Percentiles rank a stretch among this genome's conserved stretches.
These are phyloP conservation scores for Vandiemenella viatica DNA, from an alignment of 2,888 invertebrate species.

Conservation along the genomic window DNA sequence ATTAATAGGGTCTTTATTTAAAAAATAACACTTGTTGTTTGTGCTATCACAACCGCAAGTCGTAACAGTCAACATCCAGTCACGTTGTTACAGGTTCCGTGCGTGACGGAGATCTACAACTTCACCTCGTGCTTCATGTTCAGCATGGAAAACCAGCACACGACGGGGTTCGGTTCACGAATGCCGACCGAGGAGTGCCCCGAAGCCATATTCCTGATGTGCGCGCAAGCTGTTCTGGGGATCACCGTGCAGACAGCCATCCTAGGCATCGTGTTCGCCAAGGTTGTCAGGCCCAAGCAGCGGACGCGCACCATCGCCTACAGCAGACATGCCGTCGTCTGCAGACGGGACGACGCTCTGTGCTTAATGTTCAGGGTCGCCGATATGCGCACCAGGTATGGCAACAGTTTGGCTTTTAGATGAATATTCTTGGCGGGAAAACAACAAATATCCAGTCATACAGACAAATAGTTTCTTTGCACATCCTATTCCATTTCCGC, in stretches of 20 bases:
- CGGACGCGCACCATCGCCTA: constrained; percentile 64
- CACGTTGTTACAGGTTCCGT: constrained; percentile 27
- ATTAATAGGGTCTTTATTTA: too few species aligned
- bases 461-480: too few species aligned
- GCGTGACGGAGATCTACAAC: constrained; percentile 35
- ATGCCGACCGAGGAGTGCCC: constrained; percentile 73
- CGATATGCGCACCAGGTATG: constrained; percentile 43
- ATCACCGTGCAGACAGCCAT: constrained; percentile 36
- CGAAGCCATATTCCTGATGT: constrained; percentile 67
- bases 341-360: constrained; percentile 59
- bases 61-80: too few species aligned
- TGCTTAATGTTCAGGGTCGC: constrained; percentile 69
- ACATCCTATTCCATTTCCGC: too few species aligned
- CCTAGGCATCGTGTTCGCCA: constrained; percentile 55
- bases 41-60: too few species aligned
- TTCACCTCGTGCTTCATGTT: constrained; percentile 55
- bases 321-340: constrained; percentile 47
- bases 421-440: too few species aligned
- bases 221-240: constrained; percentile 39
- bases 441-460: too few species aligned
- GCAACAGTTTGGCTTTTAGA: too few species aligned
- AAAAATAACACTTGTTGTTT: too few species aligned
- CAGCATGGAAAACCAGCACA: constrained; percentile 74
- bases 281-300: constrained; percentile 61
- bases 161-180: constrained; percentile 71